Percentiles rank a stretch among this genome's conserved stretches.
phyloP scores from a whole-genome alignment of 2,888 invertebrate genomes.

The Nephrotoma flavescens region DNA sequence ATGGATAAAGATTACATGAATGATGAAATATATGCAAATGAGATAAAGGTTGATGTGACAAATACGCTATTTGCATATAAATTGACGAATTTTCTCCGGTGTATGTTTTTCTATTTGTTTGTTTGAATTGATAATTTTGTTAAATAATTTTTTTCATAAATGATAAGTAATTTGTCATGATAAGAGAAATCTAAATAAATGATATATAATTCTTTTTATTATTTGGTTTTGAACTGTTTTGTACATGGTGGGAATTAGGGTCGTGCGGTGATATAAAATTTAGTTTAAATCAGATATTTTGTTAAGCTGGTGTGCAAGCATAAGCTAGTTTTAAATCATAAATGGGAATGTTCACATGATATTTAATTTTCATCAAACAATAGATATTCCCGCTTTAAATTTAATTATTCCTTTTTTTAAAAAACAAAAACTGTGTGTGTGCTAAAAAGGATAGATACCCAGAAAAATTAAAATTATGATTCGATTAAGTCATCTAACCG shows the following conservation, averaged over 20 bases:
- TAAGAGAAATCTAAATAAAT: not conserved
- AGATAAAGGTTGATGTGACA: conserved; percentile 2
- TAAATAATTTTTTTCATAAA: not conserved
- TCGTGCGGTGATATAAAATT: not conserved
- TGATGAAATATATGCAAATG: not conserved
- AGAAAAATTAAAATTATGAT: not conserved
- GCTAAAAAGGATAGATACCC: not conserved
- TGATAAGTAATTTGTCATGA: not conserved
- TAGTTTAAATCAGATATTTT: not conserved
- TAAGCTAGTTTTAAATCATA: not conserved
- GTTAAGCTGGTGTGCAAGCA: no score
- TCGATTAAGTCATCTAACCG: not conserved
- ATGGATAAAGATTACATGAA: not conserved
- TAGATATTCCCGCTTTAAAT: not conserved
- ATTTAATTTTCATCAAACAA: not conserved
- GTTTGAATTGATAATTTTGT: not conserved
- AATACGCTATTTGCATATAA: conserved; percentile 4
- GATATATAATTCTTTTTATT: not conserved
- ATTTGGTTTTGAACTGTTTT: not conserved
- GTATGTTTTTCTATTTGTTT: not conserved
- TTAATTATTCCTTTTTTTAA: not conserved
- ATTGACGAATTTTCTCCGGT: not conserved
- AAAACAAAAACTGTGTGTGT: not conserved
- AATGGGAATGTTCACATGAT: not conserved
- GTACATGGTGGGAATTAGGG: not conserved